Base-by-base conservation (phyloP, 1,140 invertebrate species). In the Bombus affinis region DNA sequence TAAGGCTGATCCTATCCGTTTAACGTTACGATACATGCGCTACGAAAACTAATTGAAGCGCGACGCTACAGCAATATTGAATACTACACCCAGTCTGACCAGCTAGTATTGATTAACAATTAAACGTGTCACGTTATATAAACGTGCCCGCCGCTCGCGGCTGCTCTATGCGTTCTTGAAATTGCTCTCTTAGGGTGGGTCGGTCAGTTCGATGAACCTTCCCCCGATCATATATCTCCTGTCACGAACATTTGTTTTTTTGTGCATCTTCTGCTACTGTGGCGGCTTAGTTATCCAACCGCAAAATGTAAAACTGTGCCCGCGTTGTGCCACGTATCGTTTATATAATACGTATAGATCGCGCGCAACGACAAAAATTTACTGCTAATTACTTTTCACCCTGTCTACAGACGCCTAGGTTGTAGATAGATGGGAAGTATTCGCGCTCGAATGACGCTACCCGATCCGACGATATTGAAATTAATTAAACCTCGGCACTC, bases 371-470 rank as follows among this genome's bases (percentile, higher is more conserved):
- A 22, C 28, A 86, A 85, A 85, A 91, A 90, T 90, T 90, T 90
- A 90, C 82, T 90, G 86, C 89, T 90, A 88, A 90, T 90, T 90
- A 88, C 86, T 88, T 88, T 80, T 75, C 53, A 62, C 42, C 66
- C 42, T 53, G 44, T 22, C n/a, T 28, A 3, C 32, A 66, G 3
- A 39, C 0, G 2, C 18, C 22, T 5, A 32, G 28, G 25, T 37
- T 68, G 78, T 89, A 86, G 70, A 80, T 66, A 83, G 74, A 44
- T n/a, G 37, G 74, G 75, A 70, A 70, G 62, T 68, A 59, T 53
- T 80, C 15, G 57, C 37, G 68, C 25, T 22, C 15, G 32, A 35
- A 53, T 10, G 42, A 65, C 28, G 35, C 28, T 8, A 62, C 25
- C 18, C 71, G 28, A 47, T n/a, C 12, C 62, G 80, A 74, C 68